Conservation (phyloP, 1,140 invertebrate genomes). For the Musca domestica region DNA sequence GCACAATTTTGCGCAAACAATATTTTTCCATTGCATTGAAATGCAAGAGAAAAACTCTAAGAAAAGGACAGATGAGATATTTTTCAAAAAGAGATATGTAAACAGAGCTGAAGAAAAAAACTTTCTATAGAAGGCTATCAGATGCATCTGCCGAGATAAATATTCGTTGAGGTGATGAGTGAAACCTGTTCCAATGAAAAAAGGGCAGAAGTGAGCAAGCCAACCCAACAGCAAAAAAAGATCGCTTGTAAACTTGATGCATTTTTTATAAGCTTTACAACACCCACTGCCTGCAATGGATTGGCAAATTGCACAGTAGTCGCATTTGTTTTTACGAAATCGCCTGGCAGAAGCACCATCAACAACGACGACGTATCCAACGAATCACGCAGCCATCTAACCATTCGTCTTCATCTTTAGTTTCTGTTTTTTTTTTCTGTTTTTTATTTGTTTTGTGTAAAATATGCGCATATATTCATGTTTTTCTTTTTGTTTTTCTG, state of each 20-base stretch:
- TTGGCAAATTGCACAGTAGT: no score
- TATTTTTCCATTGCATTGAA: conserved; percentile 4
- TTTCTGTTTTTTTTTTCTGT: background rate
- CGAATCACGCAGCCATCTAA: no score
- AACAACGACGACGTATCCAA: no score
- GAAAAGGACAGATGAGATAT: background rate
- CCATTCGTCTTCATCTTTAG: background rate
- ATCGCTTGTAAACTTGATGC: conserved; percentile 7
- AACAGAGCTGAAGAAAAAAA: background rate
- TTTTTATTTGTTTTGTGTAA: background rate
- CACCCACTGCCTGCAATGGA: background rate
- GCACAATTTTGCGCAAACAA: background rate
- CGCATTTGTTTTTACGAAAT: no score
- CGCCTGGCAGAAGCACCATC: no score
- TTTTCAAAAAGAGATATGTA: background rate
- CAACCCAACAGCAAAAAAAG: background rate
- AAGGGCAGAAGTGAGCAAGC: no score
- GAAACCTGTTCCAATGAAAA: no score
- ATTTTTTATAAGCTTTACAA: conserved; percentile 11
- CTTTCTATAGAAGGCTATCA: background rate
- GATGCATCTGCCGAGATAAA: no score
- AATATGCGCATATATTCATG: conserved; percentile 2
- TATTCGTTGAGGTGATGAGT: no score
- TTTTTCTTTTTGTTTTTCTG: no score
- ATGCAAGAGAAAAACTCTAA: background rate